These are phyloP conservation scores for Falco punctatus DNA, from an alignment of 2,113 vertebrate genomes.

Conservation along the genomic window DNA sequence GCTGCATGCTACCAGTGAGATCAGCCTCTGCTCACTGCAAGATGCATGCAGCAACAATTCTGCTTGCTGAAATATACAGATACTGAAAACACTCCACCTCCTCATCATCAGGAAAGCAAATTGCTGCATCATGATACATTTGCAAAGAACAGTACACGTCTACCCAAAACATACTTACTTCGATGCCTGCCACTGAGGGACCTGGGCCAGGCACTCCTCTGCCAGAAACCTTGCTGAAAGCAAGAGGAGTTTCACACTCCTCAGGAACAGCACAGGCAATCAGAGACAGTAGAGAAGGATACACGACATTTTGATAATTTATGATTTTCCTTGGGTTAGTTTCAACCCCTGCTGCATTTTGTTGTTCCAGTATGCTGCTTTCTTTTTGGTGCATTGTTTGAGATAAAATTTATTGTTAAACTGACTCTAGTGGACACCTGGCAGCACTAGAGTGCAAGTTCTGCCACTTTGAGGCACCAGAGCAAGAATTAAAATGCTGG, in stretches of 20 bases:
- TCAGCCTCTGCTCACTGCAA: background rate
- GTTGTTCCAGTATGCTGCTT: background rate
- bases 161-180: background rate
- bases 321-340: background rate
- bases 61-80: background rate
- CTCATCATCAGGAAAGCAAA: background rate
- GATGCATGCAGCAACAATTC: background rate
- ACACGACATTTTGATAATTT: background rate
- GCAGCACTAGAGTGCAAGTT: background rate
- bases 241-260: background rate
- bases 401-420: background rate
- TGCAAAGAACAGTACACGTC: background rate
- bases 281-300: background rate
- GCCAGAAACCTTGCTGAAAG: background rate
- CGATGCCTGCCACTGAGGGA: background rate
- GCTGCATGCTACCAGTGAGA: background rate
- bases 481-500: background rate
- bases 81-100: background rate
- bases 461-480: background rate
- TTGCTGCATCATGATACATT: background rate
- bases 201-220: background rate
- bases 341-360: background rate
- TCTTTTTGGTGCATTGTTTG: background rate
- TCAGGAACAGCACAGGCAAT: background rate
- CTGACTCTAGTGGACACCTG: background rate